Percentiles rank a stretch among this genome's conserved stretches.
These are phyloP conservation scores for Pseudorhombus dupliciocellatus DNA, from an alignment of 2,113 vertebrate species.

Conservation along the genomic window DNA sequence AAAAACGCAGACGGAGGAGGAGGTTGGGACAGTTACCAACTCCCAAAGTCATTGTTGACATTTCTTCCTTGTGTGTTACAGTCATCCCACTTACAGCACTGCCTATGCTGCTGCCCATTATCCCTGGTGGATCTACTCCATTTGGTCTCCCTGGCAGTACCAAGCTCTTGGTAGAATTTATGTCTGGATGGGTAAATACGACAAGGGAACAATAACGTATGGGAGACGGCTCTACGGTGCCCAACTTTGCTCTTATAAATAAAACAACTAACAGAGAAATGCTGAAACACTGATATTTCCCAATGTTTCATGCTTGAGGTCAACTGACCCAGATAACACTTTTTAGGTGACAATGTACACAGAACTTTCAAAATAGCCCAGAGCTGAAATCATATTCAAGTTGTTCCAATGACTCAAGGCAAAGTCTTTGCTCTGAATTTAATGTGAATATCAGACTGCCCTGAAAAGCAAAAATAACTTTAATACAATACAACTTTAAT, in stretches of 20 bases:
- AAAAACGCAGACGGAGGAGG: too few relatives aligned
- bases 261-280: neutral
- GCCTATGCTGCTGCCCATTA: too few relatives aligned
- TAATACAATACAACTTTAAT: too few relatives aligned
- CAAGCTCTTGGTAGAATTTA: neutral
- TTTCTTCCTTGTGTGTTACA: too few relatives aligned
- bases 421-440: neutral
- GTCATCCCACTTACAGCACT: too few relatives aligned
- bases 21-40: too few relatives aligned
- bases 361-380: constrained; percentile 20
- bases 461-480: too few relatives aligned
- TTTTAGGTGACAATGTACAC: neutral
- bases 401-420: constrained; percentile 10
- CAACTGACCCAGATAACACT: constrained; percentile 19
- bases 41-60: too few relatives aligned
- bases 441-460: neutral
- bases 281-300: constrained; percentile 13
- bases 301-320: constrained; percentile 15
- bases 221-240: neutral
- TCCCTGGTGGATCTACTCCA: too few relatives aligned
- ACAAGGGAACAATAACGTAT: neutral
- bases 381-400: constrained; percentile 20
- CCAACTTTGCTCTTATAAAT: neutral
- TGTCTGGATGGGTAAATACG: neutral
- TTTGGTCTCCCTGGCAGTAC: neutral